Percentiles rank a stretch among this genome's conserved stretches.
These are phyloP conservation scores for Scolopax mira DNA, from an alignment of 2,113 vertebrate species.

Conservation along the genomic window DNA sequence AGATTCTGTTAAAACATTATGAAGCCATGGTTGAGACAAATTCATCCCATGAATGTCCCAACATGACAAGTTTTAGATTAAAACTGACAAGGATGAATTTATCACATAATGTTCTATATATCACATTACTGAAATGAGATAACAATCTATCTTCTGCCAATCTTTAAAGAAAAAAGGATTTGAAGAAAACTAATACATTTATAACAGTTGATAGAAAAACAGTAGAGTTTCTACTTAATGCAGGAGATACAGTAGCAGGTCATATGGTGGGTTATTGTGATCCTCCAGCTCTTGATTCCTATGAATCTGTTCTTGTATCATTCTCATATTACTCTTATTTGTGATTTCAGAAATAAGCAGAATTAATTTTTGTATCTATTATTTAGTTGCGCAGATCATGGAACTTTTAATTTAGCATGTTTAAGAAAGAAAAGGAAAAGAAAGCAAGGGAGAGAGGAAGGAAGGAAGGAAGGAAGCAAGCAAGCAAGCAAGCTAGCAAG, in stretches of 20 bases:
- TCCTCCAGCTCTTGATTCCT: background rate
- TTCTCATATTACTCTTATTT: background rate
- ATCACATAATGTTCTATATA: background rate
- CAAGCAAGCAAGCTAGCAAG: no score
- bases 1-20: background rate
- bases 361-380: background rate
- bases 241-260: background rate
- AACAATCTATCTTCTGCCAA: background rate
- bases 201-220: background rate
- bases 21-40: background rate
- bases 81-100: background rate
- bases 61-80: background rate
- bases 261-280: background rate
- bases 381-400: background rate
- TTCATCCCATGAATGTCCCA: background rate
- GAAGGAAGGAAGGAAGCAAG: no score
- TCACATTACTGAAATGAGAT: background rate
- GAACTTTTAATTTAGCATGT: background rate
- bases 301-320: background rate
- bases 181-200: background rate
- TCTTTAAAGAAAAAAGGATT: background rate
- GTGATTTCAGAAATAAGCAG: background rate
- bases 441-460: background rate
- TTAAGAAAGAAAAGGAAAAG: background rate
- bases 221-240: background rate